Conservation (phyloP, 2,888 invertebrate species). For the Physocephala rufipes region DNA sequence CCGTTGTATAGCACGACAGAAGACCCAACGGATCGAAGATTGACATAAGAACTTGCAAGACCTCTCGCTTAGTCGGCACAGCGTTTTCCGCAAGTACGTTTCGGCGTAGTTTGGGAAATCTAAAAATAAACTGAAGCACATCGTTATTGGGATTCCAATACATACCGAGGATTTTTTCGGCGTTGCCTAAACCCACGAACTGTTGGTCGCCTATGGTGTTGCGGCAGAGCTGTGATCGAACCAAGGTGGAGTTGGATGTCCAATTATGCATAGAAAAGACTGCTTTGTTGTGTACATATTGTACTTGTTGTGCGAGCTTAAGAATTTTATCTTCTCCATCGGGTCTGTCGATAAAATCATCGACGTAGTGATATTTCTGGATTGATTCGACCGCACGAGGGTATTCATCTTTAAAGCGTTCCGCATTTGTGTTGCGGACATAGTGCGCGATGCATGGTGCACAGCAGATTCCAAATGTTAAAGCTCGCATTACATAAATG, state of each 20-base stretch:
- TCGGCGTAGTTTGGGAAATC: constrained; percentile 40
- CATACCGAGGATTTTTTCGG: constrained; percentile 26
- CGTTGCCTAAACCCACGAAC: background rate
- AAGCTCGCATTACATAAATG: constrained; percentile 43
- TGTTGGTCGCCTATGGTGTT: constrained; percentile 4
- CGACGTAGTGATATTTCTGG: constrained; percentile 31
- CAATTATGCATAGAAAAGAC: constrained; percentile 25
- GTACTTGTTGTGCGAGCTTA: constrained; percentile 23
- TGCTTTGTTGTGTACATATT: constrained; percentile 25
- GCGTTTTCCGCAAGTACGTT: constrained; percentile 35
- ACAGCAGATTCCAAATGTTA: constrained; percentile 41
- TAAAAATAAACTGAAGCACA: constrained; percentile 41
- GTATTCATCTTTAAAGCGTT: constrained; percentile 32
- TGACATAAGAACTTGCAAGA: constrained; percentile 42
- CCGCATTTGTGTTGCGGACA: constrained; percentile 22
- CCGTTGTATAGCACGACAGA: constrained; percentile 38
- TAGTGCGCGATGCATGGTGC: constrained; percentile 43
- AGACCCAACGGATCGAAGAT: constrained; percentile 44
- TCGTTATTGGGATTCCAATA: constrained; percentile 32
- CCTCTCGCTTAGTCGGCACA: constrained; percentile 41
- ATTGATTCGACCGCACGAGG: constrained; percentile 48
- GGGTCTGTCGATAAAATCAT: constrained; percentile 37
- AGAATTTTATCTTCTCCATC: constrained; percentile 24
- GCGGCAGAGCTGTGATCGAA: constrained; percentile 21
- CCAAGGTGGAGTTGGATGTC: constrained; percentile 29